Base-by-base conservation (phyloP, 2,888 invertebrate genomes). In the Itoplectis maculator region DNA sequence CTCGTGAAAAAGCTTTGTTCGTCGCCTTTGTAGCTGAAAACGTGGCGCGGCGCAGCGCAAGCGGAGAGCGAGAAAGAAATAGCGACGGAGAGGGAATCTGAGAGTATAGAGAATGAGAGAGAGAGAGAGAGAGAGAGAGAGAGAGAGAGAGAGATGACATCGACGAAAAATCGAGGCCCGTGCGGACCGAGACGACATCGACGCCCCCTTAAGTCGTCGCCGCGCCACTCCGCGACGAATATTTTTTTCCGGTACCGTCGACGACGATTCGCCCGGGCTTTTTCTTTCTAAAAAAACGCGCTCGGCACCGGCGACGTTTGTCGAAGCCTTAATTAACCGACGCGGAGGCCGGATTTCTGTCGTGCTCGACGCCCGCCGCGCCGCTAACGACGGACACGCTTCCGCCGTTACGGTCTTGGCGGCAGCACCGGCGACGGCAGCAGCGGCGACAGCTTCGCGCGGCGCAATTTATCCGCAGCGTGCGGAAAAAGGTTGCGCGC, bases 261-360 rank as follows among this genome's bases (percentile, higher is more conserved):
- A 7, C 63, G 49, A 74, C 8, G 47, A 37, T 20, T 75, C 40
- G 20, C 23, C 15, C 51, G 63, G n/a, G 23, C n/a, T 65, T 65
- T 75, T 74, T 51, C 74, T 54, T 66, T 65, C 63, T 29, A 63
- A 8, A n/a, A n/a, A n/a, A n/a, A n/a, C n/a, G n/a, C 49, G 20
- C 20, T 23, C 13, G 11, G 35, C 29, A 40, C n/a, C n/a, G n/a
- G 0, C 40, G n/a, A 37, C 51, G n/a, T n/a, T 63, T 40, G 51
- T 40, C 51, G 63, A 74, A 74, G 59, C 61, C 81, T 74, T 82
- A 82, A 82, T 82, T 82, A 78, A 82, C 78, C 78, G 56, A 54
- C 73, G 23, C 54, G 74, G n/a, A 56, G 49, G 68, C 20, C 69
- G 56, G 56, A 70, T 78, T 82, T 70, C 56, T 29, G 13, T 56